Base-by-base conservation (phyloP, 2,113 vertebrate species). In the Entomyzon cyanotis region DNA sequence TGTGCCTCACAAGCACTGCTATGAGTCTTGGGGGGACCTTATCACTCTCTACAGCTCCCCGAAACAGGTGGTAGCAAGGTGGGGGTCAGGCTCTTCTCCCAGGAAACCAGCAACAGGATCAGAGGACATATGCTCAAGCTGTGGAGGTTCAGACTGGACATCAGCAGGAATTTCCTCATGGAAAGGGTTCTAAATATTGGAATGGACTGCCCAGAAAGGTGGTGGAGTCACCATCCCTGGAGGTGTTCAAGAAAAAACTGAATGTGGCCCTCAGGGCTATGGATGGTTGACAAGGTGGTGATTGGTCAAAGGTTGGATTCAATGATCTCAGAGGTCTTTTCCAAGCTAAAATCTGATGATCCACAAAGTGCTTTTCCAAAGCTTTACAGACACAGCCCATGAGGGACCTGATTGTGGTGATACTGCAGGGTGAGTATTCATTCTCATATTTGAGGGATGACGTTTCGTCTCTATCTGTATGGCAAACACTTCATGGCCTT, bases 341-440 rank as follows among this genome's bases (percentile, higher is more conserved):
- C 35, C 49, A 63, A 21, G 15, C 12, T 28, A 31, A 42, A 81
- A 93, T 39, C 37, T 39, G 15, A 3, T 62, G 71, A 47, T 11
- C 50, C 49, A 47, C 13, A 93, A 82, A 53, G 21, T 28, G 25
- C 25, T 60, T 80, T 79, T 71, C 47, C 53, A 33, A 17, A n/a
- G 12, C 42, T 85, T n/a, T 2, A 39, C 17, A 60, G 58, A 22
- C 21, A 42, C 1, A 0, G 47, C 9, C 58, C 10, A 1, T 3
- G 33, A 75, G 20, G 15, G 28, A 23, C 42, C 53, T 44, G 24
- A 20, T 41, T 49, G 41, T 25, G 11, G 39, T 20, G 15, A 7
- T 8, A n/a, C 6, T 49, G 33, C 60, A 87, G 28, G 37, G 3
- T 52, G 46, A 74, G 11, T 60, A 23, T 42, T 75, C 25, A 1